A percentile compares a stretch with the other conserved stretches of the same genome.
Conservation (phyloP, 2,888 invertebrate genomes). For the Phortica magna region DNA sequence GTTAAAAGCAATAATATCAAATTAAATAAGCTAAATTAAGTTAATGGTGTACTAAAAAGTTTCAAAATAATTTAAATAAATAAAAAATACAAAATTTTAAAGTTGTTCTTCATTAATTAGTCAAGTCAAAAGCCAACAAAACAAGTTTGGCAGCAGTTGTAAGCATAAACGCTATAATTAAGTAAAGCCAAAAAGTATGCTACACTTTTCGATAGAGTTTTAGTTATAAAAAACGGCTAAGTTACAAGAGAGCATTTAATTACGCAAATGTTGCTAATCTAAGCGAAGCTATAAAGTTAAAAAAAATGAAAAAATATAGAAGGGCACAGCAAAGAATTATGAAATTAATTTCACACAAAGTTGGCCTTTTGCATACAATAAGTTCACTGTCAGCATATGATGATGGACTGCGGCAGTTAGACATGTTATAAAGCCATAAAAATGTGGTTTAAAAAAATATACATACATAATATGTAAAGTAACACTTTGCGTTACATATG, state of each 20-base stretch:
- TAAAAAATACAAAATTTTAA: not conserved
- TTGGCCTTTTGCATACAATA: not conserved
- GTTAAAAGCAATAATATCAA: too few species aligned
- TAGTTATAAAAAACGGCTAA: not conserved
- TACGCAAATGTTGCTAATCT: slow-evolving; percentile 29
- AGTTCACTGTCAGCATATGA: slow-evolving; percentile 12
- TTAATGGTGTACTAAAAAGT: not conserved
- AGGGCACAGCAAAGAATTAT: not conserved
- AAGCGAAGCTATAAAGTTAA: slow-evolving; percentile 11
- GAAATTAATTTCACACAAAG: slow-evolving; percentile 19
- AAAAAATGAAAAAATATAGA: not conserved
- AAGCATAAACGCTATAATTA: slow-evolving; percentile 15
- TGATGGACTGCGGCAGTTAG: slow-evolving; percentile 7
- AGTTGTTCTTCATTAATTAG: slow-evolving; percentile 25
- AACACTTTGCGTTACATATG: too few species aligned
- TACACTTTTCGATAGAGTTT: not conserved
- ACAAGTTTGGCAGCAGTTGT: slow-evolving; percentile 18
- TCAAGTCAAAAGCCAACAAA: not conserved
- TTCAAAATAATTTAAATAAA: not conserved
- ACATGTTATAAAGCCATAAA: not conserved
- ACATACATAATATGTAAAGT: not conserved
- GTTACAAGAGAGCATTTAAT: slow-evolving; percentile 13
- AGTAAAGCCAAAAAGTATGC: slow-evolving; percentile 18
- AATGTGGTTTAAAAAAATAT: not conserved
- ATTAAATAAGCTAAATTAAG: not conserved